These are phyloP conservation scores for Torymus tubicola DNA, from an alignment of 2,888 invertebrate genomes.

Conservation along the genomic window DNA sequence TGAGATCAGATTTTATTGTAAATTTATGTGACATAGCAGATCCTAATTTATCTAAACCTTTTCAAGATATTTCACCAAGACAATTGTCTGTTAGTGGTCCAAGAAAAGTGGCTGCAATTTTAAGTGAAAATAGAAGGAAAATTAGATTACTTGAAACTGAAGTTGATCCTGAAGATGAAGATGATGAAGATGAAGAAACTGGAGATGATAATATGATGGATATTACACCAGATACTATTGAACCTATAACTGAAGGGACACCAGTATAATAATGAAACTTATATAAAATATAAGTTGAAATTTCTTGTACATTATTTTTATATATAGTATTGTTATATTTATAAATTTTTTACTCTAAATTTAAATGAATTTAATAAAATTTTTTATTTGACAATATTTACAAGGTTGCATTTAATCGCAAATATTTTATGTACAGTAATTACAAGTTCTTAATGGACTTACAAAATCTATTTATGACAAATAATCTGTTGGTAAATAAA, in stretches of 20 bases:
- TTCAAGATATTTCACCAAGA: conserved; percentile 74
- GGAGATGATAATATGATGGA: conserved; percentile 67
- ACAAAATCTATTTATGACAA: conserved; percentile 26
- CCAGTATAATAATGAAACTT: too few species aligned
- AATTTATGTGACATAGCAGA: conserved; percentile 68
- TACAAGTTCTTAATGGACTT: conserved; percentile 28
- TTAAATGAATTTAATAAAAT: conserved; percentile 49
- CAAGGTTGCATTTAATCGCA: conserved; percentile 48
- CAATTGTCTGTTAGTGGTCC: conserved; percentile 91
- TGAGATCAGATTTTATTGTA: conserved; percentile 47
- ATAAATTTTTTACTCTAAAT: conserved; percentile 32
- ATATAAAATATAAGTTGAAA: conserved; percentile 41
- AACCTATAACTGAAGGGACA: conserved; percentile 44
- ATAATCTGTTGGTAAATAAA: background rate
- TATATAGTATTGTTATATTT: conserved; percentile 39
- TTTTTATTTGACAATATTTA: conserved; percentile 58
- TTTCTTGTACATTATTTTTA: conserved; percentile 50
- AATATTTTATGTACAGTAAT: conserved; percentile 52
- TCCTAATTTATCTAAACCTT: conserved; percentile 67
- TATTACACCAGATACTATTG: conserved; percentile 60
- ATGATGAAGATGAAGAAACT: conserved; percentile 80
- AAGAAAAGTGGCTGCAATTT: conserved; percentile 88
- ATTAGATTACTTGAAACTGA: conserved; percentile 95
- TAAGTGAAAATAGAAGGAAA: conserved; percentile 87
- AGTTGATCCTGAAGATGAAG: conserved; percentile 93